Evolutionary conservation across 2,888 invertebrate species (phyloP).

Genomic region (Himalopsyche japonica): DNA sequence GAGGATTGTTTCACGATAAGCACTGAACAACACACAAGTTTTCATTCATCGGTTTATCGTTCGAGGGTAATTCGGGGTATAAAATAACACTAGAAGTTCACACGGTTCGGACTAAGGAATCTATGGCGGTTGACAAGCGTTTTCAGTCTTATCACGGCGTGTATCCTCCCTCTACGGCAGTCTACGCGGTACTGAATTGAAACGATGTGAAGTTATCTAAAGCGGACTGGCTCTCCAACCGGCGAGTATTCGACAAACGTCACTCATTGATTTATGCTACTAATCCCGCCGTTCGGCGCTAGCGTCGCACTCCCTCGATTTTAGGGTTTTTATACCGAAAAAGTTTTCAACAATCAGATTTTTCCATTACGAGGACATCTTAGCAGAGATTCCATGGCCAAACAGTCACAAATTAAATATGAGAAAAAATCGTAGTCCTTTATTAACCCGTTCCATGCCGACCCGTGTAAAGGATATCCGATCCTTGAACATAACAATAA

Average conservation of each 20-base stretch:
- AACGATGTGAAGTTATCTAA: not conserved
- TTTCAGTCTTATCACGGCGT: not conserved
- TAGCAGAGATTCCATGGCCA: too few species aligned
- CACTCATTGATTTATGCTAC: constrained; percentile 36
- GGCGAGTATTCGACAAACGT: constrained; percentile 17
- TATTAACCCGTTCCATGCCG: too few species aligned
- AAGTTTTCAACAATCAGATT: not conserved
- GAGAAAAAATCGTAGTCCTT: too few species aligned
- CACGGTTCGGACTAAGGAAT: not conserved
- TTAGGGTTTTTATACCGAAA: not conserved
- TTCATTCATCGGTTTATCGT: constrained; percentile 16
- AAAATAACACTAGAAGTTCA: constrained; percentile 3
- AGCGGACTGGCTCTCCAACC: not conserved
- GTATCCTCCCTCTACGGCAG: constrained; percentile 3
- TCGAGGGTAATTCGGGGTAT: not conserved
- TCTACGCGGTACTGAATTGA: constrained; percentile 26
- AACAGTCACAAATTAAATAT: too few species aligned
- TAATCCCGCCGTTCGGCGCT: constrained; percentile 19
- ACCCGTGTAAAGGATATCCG: too few species aligned
- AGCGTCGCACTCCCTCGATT: constrained; percentile 5
- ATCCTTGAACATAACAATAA: too few species aligned
- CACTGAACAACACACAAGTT: constrained; percentile 16
- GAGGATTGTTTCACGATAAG: not conserved
- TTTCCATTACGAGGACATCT: not conserved
- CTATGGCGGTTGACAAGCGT: constrained; percentile 20